Base-by-base conservation (phyloP, 2,113 vertebrate species). In the Mastomys natalensis region DNA sequence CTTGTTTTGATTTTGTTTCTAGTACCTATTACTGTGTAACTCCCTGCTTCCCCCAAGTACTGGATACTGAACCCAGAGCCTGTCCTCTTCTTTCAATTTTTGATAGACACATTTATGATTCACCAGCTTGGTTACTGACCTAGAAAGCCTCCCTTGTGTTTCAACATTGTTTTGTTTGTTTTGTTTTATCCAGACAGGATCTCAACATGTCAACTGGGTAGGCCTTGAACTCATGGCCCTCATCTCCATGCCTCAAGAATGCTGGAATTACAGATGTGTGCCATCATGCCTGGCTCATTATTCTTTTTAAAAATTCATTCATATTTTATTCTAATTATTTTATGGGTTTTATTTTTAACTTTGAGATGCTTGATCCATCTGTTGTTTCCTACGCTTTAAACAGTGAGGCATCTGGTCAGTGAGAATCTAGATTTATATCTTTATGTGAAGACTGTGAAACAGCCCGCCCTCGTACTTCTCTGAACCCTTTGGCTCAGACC, bases 271-370 rank as follows among this genome's bases (percentile, higher is more conserved):
- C 86, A 72, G 66, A 70, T 24, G 21, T 87, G 34, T 87, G 48
- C 66, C 43, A 70, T 22, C 45, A 16, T 51, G 85, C 64, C 85
- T n/a, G 11, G 21, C 64, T 45, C 40, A 40, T 91, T 72, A 8
- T 91, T 91, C 77, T 93, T 84, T 62, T 77, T 13, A 37, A 48
- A 85, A 68, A 68, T 87, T 60, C 40, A 88, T 90, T 94, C 8
- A 77, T 53, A 80, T 90, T 96, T 96, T 90, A 81, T 93, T 93
- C 24, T 91, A 85, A 95, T 91, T 93, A 15, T 58, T 73, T 87
- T 78, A 68, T 48, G 48, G 21, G 21, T 40, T 93, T 95, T 87
- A 87, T 91, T 92, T 95, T 90, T 87, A 96, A 90, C 53, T 77
- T 88, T 80, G 93, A 74, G 84, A 73, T 70, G 74, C 78, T 72